Conservation (phyloP, 2,113 vertebrate species). For the Heptranchias perlo region DNA sequence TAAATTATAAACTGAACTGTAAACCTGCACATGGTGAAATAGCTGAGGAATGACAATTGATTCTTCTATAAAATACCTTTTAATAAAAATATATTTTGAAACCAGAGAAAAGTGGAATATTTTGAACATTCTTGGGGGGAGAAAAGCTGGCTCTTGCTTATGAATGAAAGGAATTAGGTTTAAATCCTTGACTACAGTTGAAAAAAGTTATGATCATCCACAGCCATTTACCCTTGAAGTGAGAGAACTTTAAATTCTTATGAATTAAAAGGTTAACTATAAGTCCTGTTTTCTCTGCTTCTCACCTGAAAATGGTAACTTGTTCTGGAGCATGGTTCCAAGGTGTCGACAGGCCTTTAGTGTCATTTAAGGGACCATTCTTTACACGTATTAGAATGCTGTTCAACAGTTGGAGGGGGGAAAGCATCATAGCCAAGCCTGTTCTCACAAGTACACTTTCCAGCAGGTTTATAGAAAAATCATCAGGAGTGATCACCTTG, state of each 20-base stretch:
- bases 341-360: no score
- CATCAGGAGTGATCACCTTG: no score
- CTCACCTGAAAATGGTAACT: no score
- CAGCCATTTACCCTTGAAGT: neutral
- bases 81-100: neutral
- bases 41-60: neutral
- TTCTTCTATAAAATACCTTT: neutral
- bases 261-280: neutral
- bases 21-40: neutral
- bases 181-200: neutral
- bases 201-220: neutral
- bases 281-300: no score
- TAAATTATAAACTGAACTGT: no score
- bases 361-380: no score
- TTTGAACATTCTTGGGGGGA: neutral
- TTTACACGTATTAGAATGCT: no score
- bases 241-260: neutral
- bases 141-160: neutral
- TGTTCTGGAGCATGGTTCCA: no score
- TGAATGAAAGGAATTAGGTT: neutral
- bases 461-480: no score
- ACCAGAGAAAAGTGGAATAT: neutral
- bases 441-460: no score
- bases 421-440: no score
- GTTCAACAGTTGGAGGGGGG: no score